Base-by-base conservation (phyloP, 2,797 vertebrate species). In the Psittacula echo region DNA sequence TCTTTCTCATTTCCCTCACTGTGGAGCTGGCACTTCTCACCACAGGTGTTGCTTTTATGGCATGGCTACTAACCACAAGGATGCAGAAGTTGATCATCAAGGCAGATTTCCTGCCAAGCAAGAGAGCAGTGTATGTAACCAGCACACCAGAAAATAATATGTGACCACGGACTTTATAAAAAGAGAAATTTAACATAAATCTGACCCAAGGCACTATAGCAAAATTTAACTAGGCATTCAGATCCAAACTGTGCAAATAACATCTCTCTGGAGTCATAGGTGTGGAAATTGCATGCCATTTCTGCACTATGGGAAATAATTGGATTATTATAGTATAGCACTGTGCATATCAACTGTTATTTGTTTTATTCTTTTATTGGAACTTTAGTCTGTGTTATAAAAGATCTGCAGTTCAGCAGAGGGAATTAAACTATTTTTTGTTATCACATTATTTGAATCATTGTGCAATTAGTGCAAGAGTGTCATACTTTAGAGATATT, bases 221-320 rank as follows among this genome's bases (percentile, higher is more conserved):
- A 95, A 95, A 90, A 92, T 78, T 97, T 97, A 85, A 89, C 92
- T 92, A 81, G 94, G 71, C 95, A 96, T 97, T 97, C 93, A 96
- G 92, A 97, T 96, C 85, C 97, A 98, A 96, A 97, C 96, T 97
- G 96, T 94, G 94, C 94, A 98, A 98, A 97, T 97, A 97, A 96
- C 92, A 97, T 90, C 87, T 90, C 87, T 94, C 80, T 75, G 58
- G 93, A 96, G 90, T 95, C 84, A 93, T 82, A 97, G 89, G 94
- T 97, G 85, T 97, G 94, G 89, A 98, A 98, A 98, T 97, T 97
- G 94, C 82, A 96, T 96, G 71, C 73, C 95, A 97, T 96, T 97
- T 96, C 85, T 88, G 85, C 92, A 88, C 95, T 96, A 76, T 80
- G 60, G 93, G 96, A 97, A 97, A 91, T 95, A 98, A 98, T 96